Evolutionary conservation across 2,888 invertebrate genomes (phyloP).

Genomic region (Eristalis arbustorum): DNA sequence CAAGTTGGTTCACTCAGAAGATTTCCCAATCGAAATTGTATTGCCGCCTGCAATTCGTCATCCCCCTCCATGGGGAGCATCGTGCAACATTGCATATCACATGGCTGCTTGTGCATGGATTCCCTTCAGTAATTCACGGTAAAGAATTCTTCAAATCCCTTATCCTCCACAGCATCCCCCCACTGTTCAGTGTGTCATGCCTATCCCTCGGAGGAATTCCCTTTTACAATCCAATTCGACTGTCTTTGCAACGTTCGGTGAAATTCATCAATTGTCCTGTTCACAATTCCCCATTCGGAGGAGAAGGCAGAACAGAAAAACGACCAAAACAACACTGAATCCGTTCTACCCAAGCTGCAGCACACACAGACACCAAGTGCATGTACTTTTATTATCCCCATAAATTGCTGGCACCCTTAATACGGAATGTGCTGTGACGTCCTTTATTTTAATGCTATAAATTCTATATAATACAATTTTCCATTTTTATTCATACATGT

Average conservation of each 20-base stretch:
- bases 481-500: slow-evolving; percentile 65
- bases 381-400: slow-evolving; percentile 40
- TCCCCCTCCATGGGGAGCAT: too few species aligned
- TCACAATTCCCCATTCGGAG: background rate
- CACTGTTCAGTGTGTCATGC: background rate
- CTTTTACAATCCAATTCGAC: slow-evolving; percentile 8
- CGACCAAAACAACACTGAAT: background rate
- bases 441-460: slow-evolving; percentile 69
- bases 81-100: too few species aligned
- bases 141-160: background rate
- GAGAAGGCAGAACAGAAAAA: background rate
- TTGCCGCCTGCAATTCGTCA: too few species aligned
- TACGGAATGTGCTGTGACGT: slow-evolving; percentile 66
- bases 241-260: slow-evolving; percentile 4
- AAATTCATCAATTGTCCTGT: slow-evolving; percentile 46
- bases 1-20: background rate
- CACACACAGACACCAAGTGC: background rate
- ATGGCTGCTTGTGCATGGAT: background rate
- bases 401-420: slow-evolving; percentile 58
- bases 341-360: background rate
- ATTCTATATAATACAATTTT: slow-evolving; percentile 56
- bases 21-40: background rate
- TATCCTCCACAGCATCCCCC: background rate
- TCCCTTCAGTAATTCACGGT: background rate
- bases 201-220: slow-evolving; percentile 18